Conservation (phyloP, 2,797 vertebrate genomes). For the Fistularia tabacaria region DNA sequence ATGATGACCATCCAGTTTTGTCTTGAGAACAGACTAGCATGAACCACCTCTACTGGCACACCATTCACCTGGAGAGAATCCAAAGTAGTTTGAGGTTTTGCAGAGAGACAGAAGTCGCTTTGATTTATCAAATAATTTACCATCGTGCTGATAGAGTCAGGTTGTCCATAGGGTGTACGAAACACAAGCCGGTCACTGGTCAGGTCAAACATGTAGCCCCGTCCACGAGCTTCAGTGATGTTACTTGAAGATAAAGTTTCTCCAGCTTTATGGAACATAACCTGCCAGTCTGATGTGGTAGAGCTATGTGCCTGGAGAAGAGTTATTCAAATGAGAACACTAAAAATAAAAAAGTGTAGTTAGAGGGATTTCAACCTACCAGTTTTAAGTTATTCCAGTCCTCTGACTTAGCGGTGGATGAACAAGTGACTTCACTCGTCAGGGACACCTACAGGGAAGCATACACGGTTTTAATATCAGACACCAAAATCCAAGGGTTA, state of each 20-base stretch:
- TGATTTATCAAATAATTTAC: constrained; percentile 35
- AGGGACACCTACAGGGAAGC: constrained; percentile 53
- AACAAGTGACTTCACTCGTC: constrained; percentile 39
- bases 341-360: no score
- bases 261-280: constrained; percentile 67
- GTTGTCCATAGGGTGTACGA: constrained; percentile 64
- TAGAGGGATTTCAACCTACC: constrained; percentile 15
- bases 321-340: background rate
- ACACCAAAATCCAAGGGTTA: background rate
- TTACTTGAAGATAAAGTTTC: constrained; percentile 53
- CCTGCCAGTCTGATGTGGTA: constrained; percentile 64
- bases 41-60: constrained; percentile 58
- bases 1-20: constrained; percentile 75
- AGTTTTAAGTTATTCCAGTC: constrained; percentile 22
- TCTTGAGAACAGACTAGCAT: constrained; percentile 70
- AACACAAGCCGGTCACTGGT: constrained; percentile 66
- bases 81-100: background rate
- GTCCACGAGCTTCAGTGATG: constrained; percentile 56
- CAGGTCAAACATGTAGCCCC: constrained; percentile 68
- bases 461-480: background rate
- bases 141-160: constrained; percentile 55
- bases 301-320: constrained; percentile 26
- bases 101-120: background rate
- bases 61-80: constrained; percentile 49
- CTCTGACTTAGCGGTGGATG: constrained; percentile 2